A percentile compares a stretch with the other conserved stretches of the same genome.
Conservation (phyloP, 2,797 vertebrate species). For the Lateolabrax maculatus region DNA sequence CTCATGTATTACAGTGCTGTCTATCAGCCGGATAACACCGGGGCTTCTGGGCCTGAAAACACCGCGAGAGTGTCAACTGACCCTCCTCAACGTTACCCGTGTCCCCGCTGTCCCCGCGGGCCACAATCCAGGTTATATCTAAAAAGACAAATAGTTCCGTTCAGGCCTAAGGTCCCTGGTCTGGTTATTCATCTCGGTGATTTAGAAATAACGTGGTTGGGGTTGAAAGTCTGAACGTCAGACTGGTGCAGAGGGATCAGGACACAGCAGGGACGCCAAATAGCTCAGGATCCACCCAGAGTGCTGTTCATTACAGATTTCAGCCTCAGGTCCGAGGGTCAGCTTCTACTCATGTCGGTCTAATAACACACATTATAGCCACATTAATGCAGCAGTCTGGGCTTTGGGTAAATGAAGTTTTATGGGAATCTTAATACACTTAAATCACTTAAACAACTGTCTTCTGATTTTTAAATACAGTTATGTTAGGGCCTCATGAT, state of each 20-base stretch:
- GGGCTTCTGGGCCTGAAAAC: conserved; percentile 50
- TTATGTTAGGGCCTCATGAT: background rate
- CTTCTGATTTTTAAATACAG: background rate
- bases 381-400: background rate
- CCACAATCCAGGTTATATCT: background rate
- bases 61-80: conserved; percentile 55
- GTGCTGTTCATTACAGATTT: background rate
- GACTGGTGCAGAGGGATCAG: conserved; percentile 39
- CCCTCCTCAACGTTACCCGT: background rate
- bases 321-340: too few relatives aligned
- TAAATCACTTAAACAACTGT: background rate
- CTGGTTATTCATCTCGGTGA: background rate
- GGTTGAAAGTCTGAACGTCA: conserved; percentile 50
- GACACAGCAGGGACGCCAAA: conserved; percentile 15
- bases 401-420: too few relatives aligned
- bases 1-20: conserved; percentile 67
- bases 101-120: background rate
- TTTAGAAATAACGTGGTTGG: conserved; percentile 36
- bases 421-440: background rate
- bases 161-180: too few relatives aligned
- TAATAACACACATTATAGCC: too few relatives aligned
- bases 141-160: background rate
- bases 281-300: background rate
- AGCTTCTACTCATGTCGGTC: background rate
- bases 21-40: conserved; percentile 61